Percentiles rank a stretch among this genome's conserved stretches.
These are phyloP conservation scores for Zaprionus ornatus DNA, from an alignment of 1,140 invertebrate species.

Conservation along the genomic window DNA sequence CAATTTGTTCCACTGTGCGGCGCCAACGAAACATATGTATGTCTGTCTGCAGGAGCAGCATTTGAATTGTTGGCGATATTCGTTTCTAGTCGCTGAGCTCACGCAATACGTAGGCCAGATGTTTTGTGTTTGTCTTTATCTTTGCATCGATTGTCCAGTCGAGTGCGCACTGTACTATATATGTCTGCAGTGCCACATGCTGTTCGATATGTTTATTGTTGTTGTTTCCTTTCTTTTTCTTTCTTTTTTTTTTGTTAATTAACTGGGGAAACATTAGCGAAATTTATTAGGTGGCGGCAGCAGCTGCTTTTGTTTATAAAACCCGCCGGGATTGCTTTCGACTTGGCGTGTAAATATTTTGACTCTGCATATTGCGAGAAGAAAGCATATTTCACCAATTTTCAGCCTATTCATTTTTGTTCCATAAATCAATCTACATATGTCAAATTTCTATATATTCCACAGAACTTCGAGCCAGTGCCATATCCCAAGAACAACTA, in stretches of 20 bases:
- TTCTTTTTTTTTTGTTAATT: slow-evolving; percentile 49
- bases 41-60: slow-evolving; percentile 15
- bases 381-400: slow-evolving; percentile 24
- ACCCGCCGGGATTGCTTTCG: slow-evolving; percentile 7
- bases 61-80: slow-evolving; percentile 23
- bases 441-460: slow-evolving; percentile 77
- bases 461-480: slow-evolving; percentile 92
- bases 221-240: background rate
- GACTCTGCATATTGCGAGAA: slow-evolving; percentile 2
- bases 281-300: slow-evolving; percentile 60
- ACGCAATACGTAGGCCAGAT: slow-evolving; percentile 53
- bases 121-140: slow-evolving; percentile 33
- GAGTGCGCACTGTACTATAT: slow-evolving; percentile 6
- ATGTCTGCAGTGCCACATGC: slow-evolving; percentile 10
- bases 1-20: background rate
- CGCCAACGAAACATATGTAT: background rate
- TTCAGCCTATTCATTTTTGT: slow-evolving; percentile 24
- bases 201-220: background rate
- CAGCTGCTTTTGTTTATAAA: slow-evolving; percentile 27
- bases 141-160: background rate
- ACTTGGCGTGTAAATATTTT: slow-evolving; percentile 27
- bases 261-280: slow-evolving; percentile 42
- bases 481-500: slow-evolving; percentile 89
- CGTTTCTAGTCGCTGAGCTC: slow-evolving; percentile 45
- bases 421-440: slow-evolving; percentile 16